Evolutionary conservation across 2,888 invertebrate genomes (phyloP).

Genomic region (Alviniconcha strummeri): DNA sequence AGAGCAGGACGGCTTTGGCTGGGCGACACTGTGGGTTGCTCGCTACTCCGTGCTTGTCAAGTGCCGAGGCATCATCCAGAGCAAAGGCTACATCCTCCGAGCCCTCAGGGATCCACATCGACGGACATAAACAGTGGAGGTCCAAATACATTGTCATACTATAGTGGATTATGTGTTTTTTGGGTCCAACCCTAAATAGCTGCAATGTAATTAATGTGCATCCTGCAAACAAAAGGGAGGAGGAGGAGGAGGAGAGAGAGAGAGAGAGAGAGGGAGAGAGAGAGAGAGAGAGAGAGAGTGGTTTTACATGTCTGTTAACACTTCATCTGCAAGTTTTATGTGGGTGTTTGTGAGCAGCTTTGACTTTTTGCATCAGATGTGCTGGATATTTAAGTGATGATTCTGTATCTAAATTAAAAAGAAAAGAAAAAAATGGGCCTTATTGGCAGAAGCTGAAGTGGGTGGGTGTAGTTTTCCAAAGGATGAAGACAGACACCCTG

Average conservation of each 20-base stretch:
- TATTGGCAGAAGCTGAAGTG: too few species aligned
- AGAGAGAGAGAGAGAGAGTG: too few species aligned
- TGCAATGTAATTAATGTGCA: background rate
- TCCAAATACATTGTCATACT: background rate
- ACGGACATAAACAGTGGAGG: conserved; percentile 14
- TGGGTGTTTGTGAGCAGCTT: too few species aligned
- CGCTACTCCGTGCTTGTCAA: conserved; percentile 82
- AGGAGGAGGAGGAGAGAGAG: background rate
- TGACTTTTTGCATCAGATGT: too few species aligned
- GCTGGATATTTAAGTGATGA: background rate
- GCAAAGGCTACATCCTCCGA: conserved; percentile 87
- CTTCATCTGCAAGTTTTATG: too few species aligned
- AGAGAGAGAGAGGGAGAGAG: background rate
- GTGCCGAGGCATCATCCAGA: conserved; percentile 91
- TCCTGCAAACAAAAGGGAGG: background rate
- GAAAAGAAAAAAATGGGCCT: background rate
- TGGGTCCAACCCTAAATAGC: background rate
- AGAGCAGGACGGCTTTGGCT: conserved; percentile 77
- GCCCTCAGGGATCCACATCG: conserved; percentile 55
- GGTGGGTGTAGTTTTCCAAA: too few species aligned
- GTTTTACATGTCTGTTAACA: too few species aligned
- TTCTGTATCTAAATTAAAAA: background rate
- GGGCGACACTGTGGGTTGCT: conserved; percentile 79
- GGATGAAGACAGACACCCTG: too few species aligned
- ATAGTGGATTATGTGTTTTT: background rate